Evolutionary conservation across 1,140 invertebrate genomes (phyloP).

Genomic region (Drosophila setifemur): DNA sequence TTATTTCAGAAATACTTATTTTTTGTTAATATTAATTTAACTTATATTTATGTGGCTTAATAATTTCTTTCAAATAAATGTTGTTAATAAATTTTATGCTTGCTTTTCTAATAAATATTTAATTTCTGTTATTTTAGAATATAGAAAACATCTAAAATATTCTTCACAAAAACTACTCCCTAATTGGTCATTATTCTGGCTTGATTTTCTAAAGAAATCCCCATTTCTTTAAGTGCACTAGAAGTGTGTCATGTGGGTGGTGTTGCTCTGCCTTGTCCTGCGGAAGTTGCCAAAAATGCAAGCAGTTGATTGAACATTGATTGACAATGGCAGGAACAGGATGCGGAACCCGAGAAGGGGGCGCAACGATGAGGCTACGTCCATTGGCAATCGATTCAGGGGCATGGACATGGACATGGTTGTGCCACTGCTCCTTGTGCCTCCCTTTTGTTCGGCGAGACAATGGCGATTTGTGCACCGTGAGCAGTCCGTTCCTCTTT

Average conservation of each 20-base stretch:
- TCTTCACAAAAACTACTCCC: too few relatives aligned
- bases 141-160: too few relatives aligned
- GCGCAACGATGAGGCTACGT: too few relatives aligned
- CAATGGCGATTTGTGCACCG: constrained; percentile 59
- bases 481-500: constrained; percentile 26
- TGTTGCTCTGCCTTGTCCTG: constrained; percentile 4
- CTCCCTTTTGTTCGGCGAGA: constrained; percentile 44
- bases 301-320: constrained; percentile 72
- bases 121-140: too few relatives aligned
- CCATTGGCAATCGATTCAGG: constrained; percentile 63
- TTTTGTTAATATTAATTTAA: too few relatives aligned
- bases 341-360: neutral
- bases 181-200: too few relatives aligned
- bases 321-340: constrained; percentile 57
- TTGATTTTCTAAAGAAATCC: too few relatives aligned
- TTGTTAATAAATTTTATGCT: too few relatives aligned
- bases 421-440: constrained; percentile 32
- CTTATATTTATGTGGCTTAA: too few relatives aligned
- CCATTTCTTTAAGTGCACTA: neutral
- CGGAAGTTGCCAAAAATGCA: constrained; percentile 73
- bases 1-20: too few relatives aligned
- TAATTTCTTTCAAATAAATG: too few relatives aligned
- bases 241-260: constrained; percentile 64
- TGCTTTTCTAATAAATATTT: too few relatives aligned
- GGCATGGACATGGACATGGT: constrained; percentile 45